Evolutionary conservation across 2,797 vertebrate species (phyloP), one percentile per base, ranked within the genome.

Genomic region (Gymnothorax reevesii): DNA sequence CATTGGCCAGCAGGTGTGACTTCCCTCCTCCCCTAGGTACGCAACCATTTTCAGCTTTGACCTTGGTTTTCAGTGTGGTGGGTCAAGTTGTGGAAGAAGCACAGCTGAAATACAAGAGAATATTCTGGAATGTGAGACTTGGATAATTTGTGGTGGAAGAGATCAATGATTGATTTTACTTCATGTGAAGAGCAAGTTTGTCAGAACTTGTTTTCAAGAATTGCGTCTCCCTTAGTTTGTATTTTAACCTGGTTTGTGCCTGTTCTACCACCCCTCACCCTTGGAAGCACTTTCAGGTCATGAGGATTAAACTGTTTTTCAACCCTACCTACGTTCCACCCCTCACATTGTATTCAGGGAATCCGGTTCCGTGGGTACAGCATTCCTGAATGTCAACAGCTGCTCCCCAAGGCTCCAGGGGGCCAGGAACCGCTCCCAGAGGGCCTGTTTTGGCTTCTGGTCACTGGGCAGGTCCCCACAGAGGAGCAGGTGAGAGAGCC

Each of bases 361-460:
- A 99, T 99, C 92, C 98, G 97, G 91, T 99, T 99, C 93, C 95
- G 98, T 4, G 98, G 98, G 52, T 97, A 98, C 93, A 98, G 98
- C 93, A 99, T 99, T 88, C 98, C 98, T 4, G 98, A 99, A 89
- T 99, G 98, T 91, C 98, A 99, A 94, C 94, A 97, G 92, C 89
- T 98, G 91, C 93, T 99, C 88, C 98, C 98, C 83, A 99, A 97
- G 91, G 97, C 97, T 13, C 92, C 96, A 0, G 98, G 97, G 71
- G 97, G 98, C 0, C 95, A 96, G 85, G 98, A 99, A 91, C 98
- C 98, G 0, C 95, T 99, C 88, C 98, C 98, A 0, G 98, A 99
- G 89, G 98, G 98, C 9, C 97, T 99, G n/a, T 99, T 99, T 94
- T 99, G 98, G 98, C 95, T 99, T 91, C 93, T 99, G 93, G 94